A percentile compares a stretch with the other conserved stretches of the same genome.
Evolutionary conservation across 2,888 invertebrate genomes (phyloP).

Genomic region (Lepetodrilus schrolli): DNA sequence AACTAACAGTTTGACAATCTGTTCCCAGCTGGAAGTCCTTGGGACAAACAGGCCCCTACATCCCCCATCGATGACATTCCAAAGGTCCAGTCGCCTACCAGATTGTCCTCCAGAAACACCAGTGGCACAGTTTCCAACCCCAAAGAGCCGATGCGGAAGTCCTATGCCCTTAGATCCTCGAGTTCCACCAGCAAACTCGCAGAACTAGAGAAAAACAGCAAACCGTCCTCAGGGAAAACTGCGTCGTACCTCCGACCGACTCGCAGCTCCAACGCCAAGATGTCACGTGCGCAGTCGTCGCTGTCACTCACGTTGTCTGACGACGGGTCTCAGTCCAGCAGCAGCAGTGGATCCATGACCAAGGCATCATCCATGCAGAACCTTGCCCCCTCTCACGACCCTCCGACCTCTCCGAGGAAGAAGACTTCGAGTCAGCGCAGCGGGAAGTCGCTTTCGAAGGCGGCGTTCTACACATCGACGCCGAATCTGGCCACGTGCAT

Average conservation of each 20-base stretch:
- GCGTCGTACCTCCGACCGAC: slow-evolving; percentile 33
- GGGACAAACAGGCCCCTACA: background rate
- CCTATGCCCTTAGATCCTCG: background rate
- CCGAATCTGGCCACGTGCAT: slow-evolving; percentile 49
- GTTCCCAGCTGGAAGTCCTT: background rate
- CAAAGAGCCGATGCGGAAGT: background rate
- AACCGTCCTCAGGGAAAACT: background rate
- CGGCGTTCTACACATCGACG: slow-evolving; percentile 50
- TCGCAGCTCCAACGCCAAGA: slow-evolving; percentile 48
- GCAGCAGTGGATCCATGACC: background rate
- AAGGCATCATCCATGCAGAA: slow-evolving; percentile 28
- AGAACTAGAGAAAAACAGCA: background rate
- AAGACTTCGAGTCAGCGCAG: background rate
- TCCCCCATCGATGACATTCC: slow-evolving; percentile 14
- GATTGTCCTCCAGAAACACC: background rate
- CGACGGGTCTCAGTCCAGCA: background rate
- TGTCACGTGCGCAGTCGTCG: slow-evolving; percentile 29
- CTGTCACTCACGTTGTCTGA: slow-evolving; percentile 20
- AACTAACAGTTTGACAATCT: no score
- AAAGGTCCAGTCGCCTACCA: background rate
- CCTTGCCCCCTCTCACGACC: background rate
- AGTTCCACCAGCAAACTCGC: slow-evolving; percentile 9
- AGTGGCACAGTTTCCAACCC: background rate
- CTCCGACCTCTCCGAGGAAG: background rate
- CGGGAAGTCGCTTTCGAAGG: slow-evolving; percentile 28